Percentiles rank a stretch among this genome's conserved stretches.
These are phyloP conservation scores for Selenia dentaria DNA, from an alignment of 2,888 invertebrate genomes.

Conservation along the genomic window DNA sequence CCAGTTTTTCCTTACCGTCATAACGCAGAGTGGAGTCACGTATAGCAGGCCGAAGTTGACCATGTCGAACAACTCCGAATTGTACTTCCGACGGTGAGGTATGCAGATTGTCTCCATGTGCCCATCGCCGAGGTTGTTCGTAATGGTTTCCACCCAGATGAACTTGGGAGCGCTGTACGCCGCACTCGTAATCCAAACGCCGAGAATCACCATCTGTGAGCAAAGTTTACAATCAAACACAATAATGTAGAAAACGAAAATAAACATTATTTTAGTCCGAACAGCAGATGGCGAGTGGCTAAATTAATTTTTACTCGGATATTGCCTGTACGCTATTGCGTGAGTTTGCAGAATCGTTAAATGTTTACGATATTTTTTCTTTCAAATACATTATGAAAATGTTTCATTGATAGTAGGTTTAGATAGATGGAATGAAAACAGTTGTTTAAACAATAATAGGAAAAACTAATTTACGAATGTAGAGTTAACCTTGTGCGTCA, in stretches of 20 bases:
- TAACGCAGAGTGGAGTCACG: slow-evolving; percentile 91
- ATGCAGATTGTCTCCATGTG: slow-evolving; percentile 89
- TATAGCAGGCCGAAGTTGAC: slow-evolving; percentile 94
- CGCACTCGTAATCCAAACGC: slow-evolving; percentile 93
- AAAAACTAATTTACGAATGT: too few relatives aligned
- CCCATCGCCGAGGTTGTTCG: slow-evolving; percentile 84
- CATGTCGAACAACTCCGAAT: slow-evolving; percentile 91
- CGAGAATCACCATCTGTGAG: slow-evolving; percentile 88
- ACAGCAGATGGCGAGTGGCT: slow-evolving; percentile 19
- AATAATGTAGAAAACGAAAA: slow-evolving; percentile 14
- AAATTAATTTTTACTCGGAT: slow-evolving; percentile 17
- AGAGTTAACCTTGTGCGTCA: too few relatives aligned
- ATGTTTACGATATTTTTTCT: slow-evolving; percentile 8
- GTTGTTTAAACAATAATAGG: too few relatives aligned
- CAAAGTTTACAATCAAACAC: slow-evolving; percentile 26
- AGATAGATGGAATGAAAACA: slow-evolving; percentile 6
- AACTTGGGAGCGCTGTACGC: slow-evolving; percentile 93
- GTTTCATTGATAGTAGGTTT: slow-evolving; percentile 1
- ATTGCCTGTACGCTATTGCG: slow-evolving; percentile 6
- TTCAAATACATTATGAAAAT: not conserved
- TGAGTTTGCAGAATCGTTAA: slow-evolving; percentile 8
- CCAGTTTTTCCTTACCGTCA: slow-evolving; percentile 89
- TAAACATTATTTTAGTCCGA: slow-evolving; percentile 17
- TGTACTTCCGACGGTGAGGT: slow-evolving; percentile 89
- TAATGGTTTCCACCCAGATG: slow-evolving; percentile 92